Conservation (phyloP, 2,113 vertebrate species). For the Mola mola region DNA sequence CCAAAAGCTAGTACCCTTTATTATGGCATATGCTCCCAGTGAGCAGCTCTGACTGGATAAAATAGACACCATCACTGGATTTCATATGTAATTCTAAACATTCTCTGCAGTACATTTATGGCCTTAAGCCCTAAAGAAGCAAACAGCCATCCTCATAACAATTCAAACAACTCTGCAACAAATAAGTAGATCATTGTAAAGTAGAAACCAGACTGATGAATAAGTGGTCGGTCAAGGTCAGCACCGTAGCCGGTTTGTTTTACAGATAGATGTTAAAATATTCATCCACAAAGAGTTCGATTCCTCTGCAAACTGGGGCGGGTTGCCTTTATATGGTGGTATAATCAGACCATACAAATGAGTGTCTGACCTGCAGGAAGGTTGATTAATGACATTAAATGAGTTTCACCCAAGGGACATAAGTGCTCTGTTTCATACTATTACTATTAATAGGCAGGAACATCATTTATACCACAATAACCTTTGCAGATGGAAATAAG, state of each 20-base stretch:
- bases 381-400: constrained; percentile 2
- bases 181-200: background rate
- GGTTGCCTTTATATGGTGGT: constrained; percentile 2
- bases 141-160: too few relatives aligned
- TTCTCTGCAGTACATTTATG: too few relatives aligned
- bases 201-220: background rate
- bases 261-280: constrained; percentile 25
- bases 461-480: too few relatives aligned
- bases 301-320: constrained; percentile 27
- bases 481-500: too few relatives aligned
- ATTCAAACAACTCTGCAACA: background rate
- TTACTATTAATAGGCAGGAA: background rate
- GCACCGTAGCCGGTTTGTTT: constrained; percentile 18
- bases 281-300: constrained; percentile 17
- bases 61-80: too few relatives aligned
- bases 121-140: too few relatives aligned
- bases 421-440: background rate
- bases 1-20: too few relatives aligned
- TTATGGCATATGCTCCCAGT: too few relatives aligned
- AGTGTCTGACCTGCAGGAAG: background rate
- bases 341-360: constrained; percentile 12
- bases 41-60: too few relatives aligned
- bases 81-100: too few relatives aligned
- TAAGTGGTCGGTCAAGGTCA: background rate
- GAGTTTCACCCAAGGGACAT: background rate